Evolutionary conservation across 2,113 vertebrate genomes (phyloP), one percentile per base, ranked within the genome.

Genomic region (Lichenostomus cassidix): DNA sequence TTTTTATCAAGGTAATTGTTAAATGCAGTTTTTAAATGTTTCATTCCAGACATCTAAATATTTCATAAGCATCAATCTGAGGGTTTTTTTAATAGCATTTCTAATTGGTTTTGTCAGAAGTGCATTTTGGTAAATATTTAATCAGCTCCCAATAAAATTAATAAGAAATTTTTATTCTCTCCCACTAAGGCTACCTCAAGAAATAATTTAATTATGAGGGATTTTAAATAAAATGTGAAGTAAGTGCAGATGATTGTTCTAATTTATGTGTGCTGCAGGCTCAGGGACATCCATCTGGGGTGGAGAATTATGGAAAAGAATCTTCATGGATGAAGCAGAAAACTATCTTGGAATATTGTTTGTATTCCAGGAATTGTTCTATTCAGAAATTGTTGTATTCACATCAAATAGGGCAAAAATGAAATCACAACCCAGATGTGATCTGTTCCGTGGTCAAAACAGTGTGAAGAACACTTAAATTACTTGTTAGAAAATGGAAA

Each of bases 61-160:
- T 90, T 95, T 93, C 37, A 94, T 92, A 33, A 64, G 4, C 33
- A 79, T 68, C 24, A 64, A 12, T 60, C 8, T 31, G 19, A 59
- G 4, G 0, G 10, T 9, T 8, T 52, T 56, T 81, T 50, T 2
- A 85, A 79, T 71, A 67, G 2, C 6, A 15, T 62, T 91, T 94
- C 59, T 94, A 91, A 87, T 63, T 78, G 68, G 28, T 27, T 91
- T 89, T 94, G 65, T 75, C 84, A 73, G 37, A 87, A 74, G 52
- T 76, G n/a, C 35, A 70, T 90, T 91, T 86, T 74, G 10, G 28
- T 92, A 88, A 96, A 94, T 94, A 92, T 89, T 94, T 93, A 85
- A 90, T 90, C 63, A 65, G 2, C 9, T 83, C 18, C 31, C 69
- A 90, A 86, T 86, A 86, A 90, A 95, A 90, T 88, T 88, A 94